Conservation (phyloP, 37 sponge, comb jelly and placozoan genomes). For the Agelas oroides region DNA sequence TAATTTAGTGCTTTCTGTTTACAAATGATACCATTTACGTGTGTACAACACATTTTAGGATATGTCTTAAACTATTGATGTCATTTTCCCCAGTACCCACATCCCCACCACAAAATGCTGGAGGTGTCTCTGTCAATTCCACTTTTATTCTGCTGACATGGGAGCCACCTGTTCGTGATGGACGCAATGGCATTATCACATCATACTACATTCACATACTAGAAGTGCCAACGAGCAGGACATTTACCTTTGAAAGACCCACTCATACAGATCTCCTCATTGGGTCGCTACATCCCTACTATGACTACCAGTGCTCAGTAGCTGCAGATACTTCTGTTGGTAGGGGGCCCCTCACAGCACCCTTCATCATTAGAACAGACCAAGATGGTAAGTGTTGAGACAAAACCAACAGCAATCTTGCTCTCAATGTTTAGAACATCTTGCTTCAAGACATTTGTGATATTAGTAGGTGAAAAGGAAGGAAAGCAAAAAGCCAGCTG, state of each 20-base stretch:
- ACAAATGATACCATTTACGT: too few species aligned
- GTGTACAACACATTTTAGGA: background rate
- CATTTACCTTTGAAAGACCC: background rate
- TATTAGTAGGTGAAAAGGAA: too few species aligned
- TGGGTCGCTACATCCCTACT: constrained; percentile 40
- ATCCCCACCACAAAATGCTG: constrained; percentile 8
- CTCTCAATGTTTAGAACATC: too few species aligned
- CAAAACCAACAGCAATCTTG: too few species aligned
- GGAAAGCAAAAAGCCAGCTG: too few species aligned
- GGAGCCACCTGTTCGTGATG: constrained; percentile 20
- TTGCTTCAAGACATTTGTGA: too few species aligned
- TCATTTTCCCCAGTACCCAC: constrained; percentile 24
- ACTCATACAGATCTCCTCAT: constrained; percentile 1
- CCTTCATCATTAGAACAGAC: background rate
- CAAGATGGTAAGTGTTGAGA: constrained; percentile 54
- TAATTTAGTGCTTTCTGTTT: too few species aligned
- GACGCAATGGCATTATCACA: constrained; percentile 46
- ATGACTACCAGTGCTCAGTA: constrained; percentile 31
- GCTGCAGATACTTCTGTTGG: constrained; percentile 57
- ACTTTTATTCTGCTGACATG: constrained; percentile 23
- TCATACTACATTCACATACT: constrained; percentile 3
- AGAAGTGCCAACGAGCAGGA: background rate
- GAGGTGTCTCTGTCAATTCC: constrained; percentile 17
- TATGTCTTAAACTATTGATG: background rate
- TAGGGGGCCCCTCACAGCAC: constrained; percentile 27